Evolutionary conservation across 2,113 vertebrate species (phyloP).

Genomic region (Pycnonotus jocosus): DNA sequence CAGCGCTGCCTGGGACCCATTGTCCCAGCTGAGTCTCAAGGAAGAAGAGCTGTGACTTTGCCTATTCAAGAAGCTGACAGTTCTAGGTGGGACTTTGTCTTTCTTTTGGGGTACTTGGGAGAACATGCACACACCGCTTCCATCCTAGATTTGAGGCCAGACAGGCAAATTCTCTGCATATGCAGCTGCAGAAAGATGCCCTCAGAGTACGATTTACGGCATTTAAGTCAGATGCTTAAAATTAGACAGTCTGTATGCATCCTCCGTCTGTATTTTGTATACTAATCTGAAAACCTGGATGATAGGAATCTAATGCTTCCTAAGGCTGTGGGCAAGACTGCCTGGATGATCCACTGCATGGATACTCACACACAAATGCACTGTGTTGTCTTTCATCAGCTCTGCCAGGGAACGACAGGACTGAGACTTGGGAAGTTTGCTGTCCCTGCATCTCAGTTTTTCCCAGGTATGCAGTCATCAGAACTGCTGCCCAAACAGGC

Average conservation of each 20-base stretch:
- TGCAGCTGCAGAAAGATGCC: constrained; percentile 8
- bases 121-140: not conserved
- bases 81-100: not conserved
- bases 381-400: not conserved
- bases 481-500: not conserved
- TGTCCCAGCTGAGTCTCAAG: not conserved
- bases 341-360: not conserved
- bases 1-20: not conserved
- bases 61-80: not conserved
- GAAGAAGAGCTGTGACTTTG: not conserved
- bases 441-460: not conserved
- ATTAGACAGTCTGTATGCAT: not conserved
- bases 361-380: not conserved
- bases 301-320: not conserved
- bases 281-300: constrained; percentile 24
- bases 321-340: not conserved
- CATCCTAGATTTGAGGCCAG: not conserved
- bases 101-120: not conserved
- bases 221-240: constrained; percentile 17
- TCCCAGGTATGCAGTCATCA: not conserved
- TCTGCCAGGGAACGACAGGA: not conserved
- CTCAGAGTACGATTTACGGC: not conserved
- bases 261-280: constrained; percentile 4
- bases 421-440: not conserved
- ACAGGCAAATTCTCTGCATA: constrained; percentile 30